Evolutionary conservation across 2,113 vertebrate genomes (phyloP).

Genomic region (Apodemus sylvaticus): DNA sequence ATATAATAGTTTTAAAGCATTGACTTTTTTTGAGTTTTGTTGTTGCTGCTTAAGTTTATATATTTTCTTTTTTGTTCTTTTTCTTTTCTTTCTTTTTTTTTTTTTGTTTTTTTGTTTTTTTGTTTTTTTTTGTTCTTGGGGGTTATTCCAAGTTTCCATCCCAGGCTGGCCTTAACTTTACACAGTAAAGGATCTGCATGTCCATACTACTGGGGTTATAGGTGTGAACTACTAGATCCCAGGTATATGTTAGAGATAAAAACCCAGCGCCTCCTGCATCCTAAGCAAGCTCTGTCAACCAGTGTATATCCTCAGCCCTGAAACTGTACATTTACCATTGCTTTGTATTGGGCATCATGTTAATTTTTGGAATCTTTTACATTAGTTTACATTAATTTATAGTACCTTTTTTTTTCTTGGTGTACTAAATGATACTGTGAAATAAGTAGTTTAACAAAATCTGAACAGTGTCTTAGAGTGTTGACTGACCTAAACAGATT

Average conservation of each 20-base stretch:
- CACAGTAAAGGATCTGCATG: neutral
- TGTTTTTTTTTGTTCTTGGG: neutral
- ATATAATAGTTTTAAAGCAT: neutral
- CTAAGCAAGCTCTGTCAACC: neutral
- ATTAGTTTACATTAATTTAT: slow-evolving; percentile 45
- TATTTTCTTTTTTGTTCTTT: no score
- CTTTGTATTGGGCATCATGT: neutral
- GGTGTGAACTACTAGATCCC: neutral
- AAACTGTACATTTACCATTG: neutral
- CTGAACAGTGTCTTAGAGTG: neutral
- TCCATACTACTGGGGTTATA: no score
- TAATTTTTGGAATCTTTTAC: slow-evolving; percentile 14
- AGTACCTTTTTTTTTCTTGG: neutral
- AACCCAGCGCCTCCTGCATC: neutral
- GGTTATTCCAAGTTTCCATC: neutral
- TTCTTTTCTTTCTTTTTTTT: neutral
- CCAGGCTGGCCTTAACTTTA: neutral
- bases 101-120: neutral
- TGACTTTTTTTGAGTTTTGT: neutral
- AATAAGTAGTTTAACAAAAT: slow-evolving; percentile 38
- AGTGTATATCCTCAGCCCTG: no score
- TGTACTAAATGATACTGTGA: neutral
- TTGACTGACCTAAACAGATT: slow-evolving; percentile 67
- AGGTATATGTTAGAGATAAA: neutral
- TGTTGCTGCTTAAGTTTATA: neutral